Conservation (phyloP, 2,113 vertebrate species). For the Azemiops feae region DNA sequence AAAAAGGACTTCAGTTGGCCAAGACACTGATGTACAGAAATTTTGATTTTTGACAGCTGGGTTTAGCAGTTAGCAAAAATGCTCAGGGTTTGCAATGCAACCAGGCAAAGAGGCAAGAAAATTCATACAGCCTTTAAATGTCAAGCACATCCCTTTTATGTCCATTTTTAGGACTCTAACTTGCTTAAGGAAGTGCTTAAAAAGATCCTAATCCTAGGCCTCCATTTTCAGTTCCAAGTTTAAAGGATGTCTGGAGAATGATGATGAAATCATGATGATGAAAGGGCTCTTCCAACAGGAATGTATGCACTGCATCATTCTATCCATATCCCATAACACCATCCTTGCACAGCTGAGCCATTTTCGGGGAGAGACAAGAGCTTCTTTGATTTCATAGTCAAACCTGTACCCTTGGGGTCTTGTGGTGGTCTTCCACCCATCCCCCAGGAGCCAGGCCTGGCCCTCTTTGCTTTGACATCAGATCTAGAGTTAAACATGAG, state of each 20-base stretch:
- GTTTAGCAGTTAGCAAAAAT: background rate
- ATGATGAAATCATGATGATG: background rate
- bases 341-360: background rate
- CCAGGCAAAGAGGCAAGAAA: background rate
- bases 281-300: background rate
- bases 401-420: background rate
- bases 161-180: background rate
- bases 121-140: background rate
- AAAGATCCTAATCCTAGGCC: background rate
- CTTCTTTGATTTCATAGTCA: background rate
- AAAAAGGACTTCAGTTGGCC: no score
- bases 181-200: background rate
- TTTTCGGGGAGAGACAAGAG: background rate
- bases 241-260: background rate
- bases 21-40: background rate
- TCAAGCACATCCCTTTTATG: background rate
- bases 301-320: background rate
- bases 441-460: background rate
- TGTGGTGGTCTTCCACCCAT: background rate
- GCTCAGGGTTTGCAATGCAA: background rate
- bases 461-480: background rate
- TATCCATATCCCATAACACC: background rate
- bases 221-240: background rate
- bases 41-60: background rate
- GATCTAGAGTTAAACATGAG: background rate